Evolutionary conservation across 35 echinoderm and acorn worm genomes (phyloP).

Genomic region (Ophioderma brevispina): DNA sequence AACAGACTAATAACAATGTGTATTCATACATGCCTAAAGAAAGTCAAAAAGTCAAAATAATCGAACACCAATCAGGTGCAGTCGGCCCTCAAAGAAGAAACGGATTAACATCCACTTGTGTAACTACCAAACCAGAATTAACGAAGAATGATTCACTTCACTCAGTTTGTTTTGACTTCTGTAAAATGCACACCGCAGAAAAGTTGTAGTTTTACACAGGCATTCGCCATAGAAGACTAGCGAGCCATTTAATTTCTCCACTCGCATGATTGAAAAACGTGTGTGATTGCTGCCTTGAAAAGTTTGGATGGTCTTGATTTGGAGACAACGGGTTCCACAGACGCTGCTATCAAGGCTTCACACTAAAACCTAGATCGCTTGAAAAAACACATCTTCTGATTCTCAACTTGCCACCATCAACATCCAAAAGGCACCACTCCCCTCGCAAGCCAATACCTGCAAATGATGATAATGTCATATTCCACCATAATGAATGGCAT

Average conservation of each 20-base stretch:
- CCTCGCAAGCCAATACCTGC: not conserved
- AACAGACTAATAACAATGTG: too few species aligned
- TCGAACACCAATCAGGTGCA: not conserved
- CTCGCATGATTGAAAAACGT: not conserved
- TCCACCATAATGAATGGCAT: too few species aligned
- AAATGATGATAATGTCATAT: too few species aligned
- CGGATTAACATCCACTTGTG: not conserved
- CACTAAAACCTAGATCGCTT: not conserved
- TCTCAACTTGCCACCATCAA: not conserved
- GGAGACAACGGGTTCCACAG: not conserved
- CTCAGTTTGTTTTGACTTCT: not conserved
- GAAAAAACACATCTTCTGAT: not conserved
- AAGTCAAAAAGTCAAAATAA: not conserved
- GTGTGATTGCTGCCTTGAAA: not conserved
- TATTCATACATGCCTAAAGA: too few species aligned
- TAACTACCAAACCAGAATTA: not conserved
- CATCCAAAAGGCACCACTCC: not conserved
- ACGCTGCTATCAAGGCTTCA: not conserved
- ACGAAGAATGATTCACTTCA: not conserved
- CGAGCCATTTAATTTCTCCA: not conserved
- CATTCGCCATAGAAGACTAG: not conserved
- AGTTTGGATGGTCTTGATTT: not conserved
- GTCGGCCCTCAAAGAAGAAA: not conserved
- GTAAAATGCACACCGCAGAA: not conserved
- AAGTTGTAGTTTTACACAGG: not conserved